Evolutionary conservation across 2,797 vertebrate species (phyloP), one percentile per base, ranked within the genome.

Genomic region (Sebastes minor): DNA sequence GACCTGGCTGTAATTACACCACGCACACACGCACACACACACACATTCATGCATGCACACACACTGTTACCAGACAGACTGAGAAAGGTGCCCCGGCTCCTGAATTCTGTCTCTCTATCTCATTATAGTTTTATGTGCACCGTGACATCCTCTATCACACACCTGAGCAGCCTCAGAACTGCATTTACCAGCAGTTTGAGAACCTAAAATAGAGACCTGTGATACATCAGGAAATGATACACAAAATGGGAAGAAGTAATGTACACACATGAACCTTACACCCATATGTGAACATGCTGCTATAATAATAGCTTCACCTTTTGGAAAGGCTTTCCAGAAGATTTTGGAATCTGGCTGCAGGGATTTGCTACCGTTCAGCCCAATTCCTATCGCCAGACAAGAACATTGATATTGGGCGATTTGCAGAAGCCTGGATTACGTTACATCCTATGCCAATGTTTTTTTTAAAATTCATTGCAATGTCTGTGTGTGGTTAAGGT

Each of bases 1-100:
- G 86, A 90, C 92, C 90, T 93, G 91, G 91, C 93, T 94, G 92
- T 94, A 94, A 94, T 95, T 94, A 93, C 92, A 93, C 86, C 87
- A 86, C 84, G 86, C 85, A 83, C 23, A 3, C 23, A 3, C 82
- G 74, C 78, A 82, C 75, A 76, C 74, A 69, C 52, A 65, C 52
- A 66, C 35, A 38, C 33, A 64, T 9, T 42, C 74, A 72, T 53
- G 28, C 65, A 67, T 53, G 25, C 76, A 84, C 74, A 81, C 74
- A 86, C 76, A 81, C 86, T 83, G 83, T 88, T 85, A 90, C 84
- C 80, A 86, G 82, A 83, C 86, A 88, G 86, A 88, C 82, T 75
- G 68, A 85, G 81, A 87, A 89, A 90, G 81, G 87, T 91, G 80
- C 71, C 53, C 42, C 72, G 55, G 80, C 88, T 87, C 78, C 85